phyloP scores from a whole-genome alignment of 2,113 vertebrate genomes.

The Crotophaga sulcirostris region DNA sequence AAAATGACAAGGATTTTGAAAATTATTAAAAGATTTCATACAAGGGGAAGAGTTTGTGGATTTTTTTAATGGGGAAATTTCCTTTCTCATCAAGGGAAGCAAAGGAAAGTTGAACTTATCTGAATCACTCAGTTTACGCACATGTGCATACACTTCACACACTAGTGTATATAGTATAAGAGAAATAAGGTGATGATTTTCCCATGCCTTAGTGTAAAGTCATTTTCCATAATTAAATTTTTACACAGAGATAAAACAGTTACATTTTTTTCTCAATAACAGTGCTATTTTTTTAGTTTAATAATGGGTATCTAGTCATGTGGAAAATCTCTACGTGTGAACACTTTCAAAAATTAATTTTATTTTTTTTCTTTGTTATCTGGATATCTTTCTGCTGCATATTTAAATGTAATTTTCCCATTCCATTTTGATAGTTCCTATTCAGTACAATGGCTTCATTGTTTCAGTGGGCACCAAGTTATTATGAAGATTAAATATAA shows the following conservation, averaged over 20 bases:
- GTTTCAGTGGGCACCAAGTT: conserved; percentile 18
- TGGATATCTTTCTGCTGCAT: not conserved
- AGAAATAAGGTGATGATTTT: not conserved
- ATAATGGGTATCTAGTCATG: conserved; percentile 6
- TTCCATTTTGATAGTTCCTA: conserved; percentile 21
- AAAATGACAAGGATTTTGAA: not conserved
- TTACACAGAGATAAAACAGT: conserved; percentile 12
- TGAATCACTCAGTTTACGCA: not conserved
- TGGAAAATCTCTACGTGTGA: conserved; percentile 26
- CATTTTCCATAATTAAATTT: conserved; percentile 21
- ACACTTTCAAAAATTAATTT: conserved; percentile 43
- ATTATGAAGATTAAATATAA: conserved; percentile 52
- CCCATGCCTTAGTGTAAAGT: not conserved
- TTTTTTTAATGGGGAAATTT: not conserved
- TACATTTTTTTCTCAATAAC: conserved; percentile 21
- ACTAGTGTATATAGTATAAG: not conserved
- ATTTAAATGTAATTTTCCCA: conserved; percentile 33
- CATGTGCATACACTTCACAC: not conserved
- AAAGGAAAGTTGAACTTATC: not conserved
- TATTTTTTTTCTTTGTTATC: conserved; percentile 16
- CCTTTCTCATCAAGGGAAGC: not conserved
- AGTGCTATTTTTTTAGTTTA: conserved; percentile 32
- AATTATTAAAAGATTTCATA: not conserved
- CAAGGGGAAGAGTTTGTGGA: rapidly evolving
- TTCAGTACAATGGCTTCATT: not conserved